Conservation (phyloP, 1,140 invertebrate species). For the Hermetia illucens region DNA sequence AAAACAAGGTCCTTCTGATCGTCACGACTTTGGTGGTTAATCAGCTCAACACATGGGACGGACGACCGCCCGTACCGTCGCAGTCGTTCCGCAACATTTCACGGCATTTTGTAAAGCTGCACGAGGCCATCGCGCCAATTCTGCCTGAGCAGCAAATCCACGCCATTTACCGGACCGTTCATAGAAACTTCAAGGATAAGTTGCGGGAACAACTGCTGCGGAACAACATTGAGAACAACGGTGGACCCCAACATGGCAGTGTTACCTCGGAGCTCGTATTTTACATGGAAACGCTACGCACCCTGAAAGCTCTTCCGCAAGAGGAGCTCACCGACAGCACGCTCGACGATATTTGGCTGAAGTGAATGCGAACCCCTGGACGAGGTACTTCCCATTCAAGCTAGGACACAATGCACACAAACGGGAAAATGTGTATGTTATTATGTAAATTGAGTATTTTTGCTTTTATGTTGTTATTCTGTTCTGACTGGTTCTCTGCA, state of each 20-base stretch:
- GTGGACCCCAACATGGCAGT: conserved; percentile 88
- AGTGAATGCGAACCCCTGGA: no score
- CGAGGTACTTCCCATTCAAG: no score
- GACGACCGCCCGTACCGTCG: conserved; percentile 88
- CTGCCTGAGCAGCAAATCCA: conserved; percentile 55
- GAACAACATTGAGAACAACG: conserved; percentile 86
- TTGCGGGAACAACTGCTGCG: conserved; percentile 67
- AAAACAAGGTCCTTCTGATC: conserved; percentile 79
- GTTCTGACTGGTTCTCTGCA: no score
- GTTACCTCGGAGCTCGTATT: conserved; percentile 92
- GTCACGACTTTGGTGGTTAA: conserved; percentile 67
- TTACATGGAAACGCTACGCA: conserved; percentile 83
- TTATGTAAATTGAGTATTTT: no score
- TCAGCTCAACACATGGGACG: conserved; percentile 76
- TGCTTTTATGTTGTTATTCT: no score
- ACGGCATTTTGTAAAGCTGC: conserved; percentile 79
- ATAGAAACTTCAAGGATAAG: conserved; percentile 76
- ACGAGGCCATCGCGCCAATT: conserved; percentile 76
- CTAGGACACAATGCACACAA: no score
- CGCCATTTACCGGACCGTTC: conserved; percentile 66
- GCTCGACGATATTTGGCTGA: conserved; percentile 66
- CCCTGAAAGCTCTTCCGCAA: conserved; percentile 62
- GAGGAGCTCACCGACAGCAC: conserved; percentile 57
- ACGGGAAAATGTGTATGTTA: no score
- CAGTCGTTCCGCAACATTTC: conserved; percentile 83